Evolutionary conservation across 2,113 vertebrate genomes (phyloP).

Genomic region (Donacobius atricapilla): DNA sequence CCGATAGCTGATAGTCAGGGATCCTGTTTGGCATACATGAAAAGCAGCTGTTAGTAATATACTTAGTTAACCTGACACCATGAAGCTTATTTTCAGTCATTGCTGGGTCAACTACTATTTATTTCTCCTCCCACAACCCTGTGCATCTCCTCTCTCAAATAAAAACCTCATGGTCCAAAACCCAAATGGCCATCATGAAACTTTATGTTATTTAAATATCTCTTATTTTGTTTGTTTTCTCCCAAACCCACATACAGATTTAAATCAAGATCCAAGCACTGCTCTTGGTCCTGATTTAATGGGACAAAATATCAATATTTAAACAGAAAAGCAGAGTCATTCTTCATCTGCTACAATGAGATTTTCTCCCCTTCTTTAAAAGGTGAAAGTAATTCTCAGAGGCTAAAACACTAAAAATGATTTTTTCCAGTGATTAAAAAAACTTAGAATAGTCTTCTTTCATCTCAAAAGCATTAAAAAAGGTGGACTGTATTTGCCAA

Average conservation of each 20-base stretch:
- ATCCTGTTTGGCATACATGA: neutral
- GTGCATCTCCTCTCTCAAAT: neutral
- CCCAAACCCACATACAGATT: neutral
- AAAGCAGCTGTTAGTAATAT: constrained; percentile 22
- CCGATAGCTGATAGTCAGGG: neutral
- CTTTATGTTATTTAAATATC: fast-evolving
- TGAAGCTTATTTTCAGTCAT: neutral
- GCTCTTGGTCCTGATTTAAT: neutral
- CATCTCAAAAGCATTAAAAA: neutral
- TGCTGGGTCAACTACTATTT: neutral
- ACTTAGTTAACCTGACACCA: neutral
- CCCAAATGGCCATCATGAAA: neutral
- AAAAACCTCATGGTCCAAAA: neutral
- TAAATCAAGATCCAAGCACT: neutral
- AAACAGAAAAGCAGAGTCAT: neutral
- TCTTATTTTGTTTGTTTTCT: neutral
- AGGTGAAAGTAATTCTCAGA: neutral
- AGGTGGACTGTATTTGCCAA: fast-evolving
- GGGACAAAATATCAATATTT: neutral
- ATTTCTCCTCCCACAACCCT: neutral
- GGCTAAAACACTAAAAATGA: neutral
- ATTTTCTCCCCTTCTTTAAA: neutral
- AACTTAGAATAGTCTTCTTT: neutral
- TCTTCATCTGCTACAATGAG: neutral
- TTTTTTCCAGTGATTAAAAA: neutral